These are phyloP conservation scores for Centrocercus urophasianus DNA, from an alignment of 2,113 vertebrate genomes.

Conservation along the genomic window DNA sequence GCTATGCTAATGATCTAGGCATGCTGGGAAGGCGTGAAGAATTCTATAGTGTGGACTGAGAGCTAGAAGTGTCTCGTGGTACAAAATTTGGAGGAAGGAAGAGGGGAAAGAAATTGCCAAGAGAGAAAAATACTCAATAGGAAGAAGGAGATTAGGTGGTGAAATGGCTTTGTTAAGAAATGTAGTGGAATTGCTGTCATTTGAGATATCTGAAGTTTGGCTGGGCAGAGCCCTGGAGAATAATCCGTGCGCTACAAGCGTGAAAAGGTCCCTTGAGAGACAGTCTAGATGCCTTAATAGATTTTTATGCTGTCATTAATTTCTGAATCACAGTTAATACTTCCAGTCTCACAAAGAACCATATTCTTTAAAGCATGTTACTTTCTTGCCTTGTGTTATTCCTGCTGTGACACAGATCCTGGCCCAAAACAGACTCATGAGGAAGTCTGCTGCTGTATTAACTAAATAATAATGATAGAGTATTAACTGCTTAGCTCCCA, in stretches of 20 bases:
- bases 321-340: constrained; percentile 61
- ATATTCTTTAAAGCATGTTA: constrained; percentile 39
- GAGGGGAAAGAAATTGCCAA: neutral
- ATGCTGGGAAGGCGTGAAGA: constrained; percentile 35
- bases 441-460: neutral
- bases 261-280: constrained; percentile 51
- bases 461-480: neutral
- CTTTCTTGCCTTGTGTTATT: constrained; percentile 22
- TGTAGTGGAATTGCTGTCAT: constrained; percentile 25
- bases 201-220: constrained; percentile 59
- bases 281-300: constrained; percentile 66
- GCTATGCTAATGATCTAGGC: constrained; percentile 59
- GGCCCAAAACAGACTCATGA: neutral
- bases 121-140: neutral
- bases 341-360: constrained; percentile 49
- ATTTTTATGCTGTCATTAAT: constrained; percentile 70
- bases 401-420: neutral
- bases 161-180: constrained; percentile 43
- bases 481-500: neutral
- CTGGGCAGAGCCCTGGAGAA: constrained; percentile 53
- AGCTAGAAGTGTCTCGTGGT: neutral
- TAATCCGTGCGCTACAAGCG: constrained; percentile 27
- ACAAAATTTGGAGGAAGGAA: neutral
- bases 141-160: neutral
- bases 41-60: constrained; percentile 29